A percentile compares a stretch with the other conserved stretches of the same genome.
Conservation (phyloP, 2,113 vertebrate species). For the Embiotoca jacksoni region DNA sequence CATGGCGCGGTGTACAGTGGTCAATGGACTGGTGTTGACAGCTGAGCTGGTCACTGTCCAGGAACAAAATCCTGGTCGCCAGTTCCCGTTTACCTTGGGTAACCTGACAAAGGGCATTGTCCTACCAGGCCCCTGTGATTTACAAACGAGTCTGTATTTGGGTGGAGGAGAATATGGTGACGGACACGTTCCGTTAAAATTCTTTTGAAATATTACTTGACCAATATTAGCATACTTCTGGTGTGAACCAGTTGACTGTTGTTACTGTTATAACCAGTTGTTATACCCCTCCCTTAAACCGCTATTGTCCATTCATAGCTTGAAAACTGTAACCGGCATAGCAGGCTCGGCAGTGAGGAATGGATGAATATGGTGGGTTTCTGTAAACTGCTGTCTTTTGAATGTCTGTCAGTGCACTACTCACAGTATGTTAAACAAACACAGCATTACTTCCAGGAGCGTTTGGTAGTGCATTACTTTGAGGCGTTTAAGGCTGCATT, state of each 20-base stretch:
- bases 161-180: conserved; percentile 6
- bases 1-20: conserved; percentile 40
- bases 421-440: too few relatives aligned
- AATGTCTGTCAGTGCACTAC: too few relatives aligned
- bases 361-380: background rate
- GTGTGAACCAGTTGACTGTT: background rate
- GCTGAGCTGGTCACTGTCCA: conserved; percentile 52
- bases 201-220: conserved; percentile 13
- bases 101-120: conserved; percentile 43
- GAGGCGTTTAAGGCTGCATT: background rate
- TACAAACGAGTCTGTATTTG: conserved; percentile 20
- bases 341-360: background rate
- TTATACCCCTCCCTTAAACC: background rate
- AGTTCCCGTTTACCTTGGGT: conserved; percentile 37
- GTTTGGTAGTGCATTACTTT: background rate
- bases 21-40: conserved; percentile 67
- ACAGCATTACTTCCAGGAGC: too few relatives aligned
- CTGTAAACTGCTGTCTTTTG: background rate
- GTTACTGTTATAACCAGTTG: too few relatives aligned
- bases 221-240: background rate
- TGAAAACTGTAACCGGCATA: conserved; percentile 1
- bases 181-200: conserved; percentile 17
- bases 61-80: conserved; percentile 33
- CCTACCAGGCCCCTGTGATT: conserved; percentile 3
- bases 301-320: conserved; percentile 1